phyloP scores from a whole-genome alignment of 2,113 vertebrate species.

The Eptatretus burgeri region DNA sequence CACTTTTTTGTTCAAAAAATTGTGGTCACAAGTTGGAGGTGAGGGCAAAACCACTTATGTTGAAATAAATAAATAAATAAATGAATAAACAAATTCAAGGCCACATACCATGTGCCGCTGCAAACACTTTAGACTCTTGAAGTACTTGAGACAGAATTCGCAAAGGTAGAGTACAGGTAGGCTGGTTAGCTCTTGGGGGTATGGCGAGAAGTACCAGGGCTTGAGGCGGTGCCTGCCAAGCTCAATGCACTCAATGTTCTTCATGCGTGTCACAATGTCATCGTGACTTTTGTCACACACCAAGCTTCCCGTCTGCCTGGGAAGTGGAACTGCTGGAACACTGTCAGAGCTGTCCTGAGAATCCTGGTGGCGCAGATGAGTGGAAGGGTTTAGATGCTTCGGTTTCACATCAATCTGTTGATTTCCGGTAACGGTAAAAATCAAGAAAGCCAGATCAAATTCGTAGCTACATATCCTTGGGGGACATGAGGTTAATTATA shows the following conservation, averaged over 20 bases:
- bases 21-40: too few species aligned
- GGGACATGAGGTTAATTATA: too few species aligned
- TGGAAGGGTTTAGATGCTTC: too few species aligned
- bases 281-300: conserved; percentile 79
- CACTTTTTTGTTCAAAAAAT: too few species aligned
- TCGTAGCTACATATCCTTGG: too few species aligned
- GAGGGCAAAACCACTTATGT: too few species aligned
- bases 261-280: conserved; percentile 74
- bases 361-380: conserved; percentile 20
- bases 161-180: conserved; percentile 73
- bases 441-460: too few species aligned
- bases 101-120: conserved; percentile 56
- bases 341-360: conserved; percentile 75
- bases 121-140: conserved; percentile 72
- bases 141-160: conserved; percentile 81
- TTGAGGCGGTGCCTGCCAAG: conserved; percentile 59
- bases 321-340: conserved; percentile 32
- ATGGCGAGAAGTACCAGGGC: conserved; percentile 81
- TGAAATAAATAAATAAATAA: too few species aligned
- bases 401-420: too few species aligned
- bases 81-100: too few species aligned
- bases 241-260: conserved; percentile 76
- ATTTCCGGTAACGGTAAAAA: too few species aligned
- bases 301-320: conserved; percentile 64
- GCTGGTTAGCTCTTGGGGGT: conserved; percentile 56